Evolutionary conservation across 2,888 invertebrate species (phyloP).

Genomic region (Drosophila merina): DNA sequence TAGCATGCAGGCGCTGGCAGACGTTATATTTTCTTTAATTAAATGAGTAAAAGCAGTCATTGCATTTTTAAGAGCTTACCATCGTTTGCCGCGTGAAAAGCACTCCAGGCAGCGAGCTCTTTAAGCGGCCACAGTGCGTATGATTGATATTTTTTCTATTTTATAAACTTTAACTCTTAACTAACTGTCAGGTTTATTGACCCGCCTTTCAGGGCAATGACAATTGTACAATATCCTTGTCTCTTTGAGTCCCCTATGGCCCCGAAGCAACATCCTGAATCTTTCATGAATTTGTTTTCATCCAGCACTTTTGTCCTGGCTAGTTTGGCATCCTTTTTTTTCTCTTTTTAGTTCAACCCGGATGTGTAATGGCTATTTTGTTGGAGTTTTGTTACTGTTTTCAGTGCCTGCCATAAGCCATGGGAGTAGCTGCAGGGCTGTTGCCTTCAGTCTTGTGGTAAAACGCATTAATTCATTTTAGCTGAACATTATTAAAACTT

Average conservation of each 20-base stretch:
- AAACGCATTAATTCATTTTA: constrained; percentile 73
- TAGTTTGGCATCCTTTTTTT: constrained; percentile 27
- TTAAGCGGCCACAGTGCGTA: constrained; percentile 40
- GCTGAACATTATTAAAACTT: constrained; percentile 75
- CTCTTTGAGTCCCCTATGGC: constrained; percentile 6
- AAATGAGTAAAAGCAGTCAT: constrained; percentile 17
- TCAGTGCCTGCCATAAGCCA: constrained; percentile 28
- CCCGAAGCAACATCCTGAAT: constrained; percentile 64
- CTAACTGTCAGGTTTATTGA: constrained; percentile 62
- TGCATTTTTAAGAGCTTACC: constrained; percentile 7
- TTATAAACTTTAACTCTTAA: neutral
- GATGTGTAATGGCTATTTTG: constrained; percentile 4
- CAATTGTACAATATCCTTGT: constrained; percentile 49
- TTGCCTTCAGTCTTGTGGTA: constrained; percentile 41
- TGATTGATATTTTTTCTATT: constrained; percentile 49
- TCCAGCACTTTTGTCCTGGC: constrained; percentile 51
- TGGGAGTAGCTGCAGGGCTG: constrained; percentile 8
- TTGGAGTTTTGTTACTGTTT: constrained; percentile 27
- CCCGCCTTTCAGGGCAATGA: constrained; percentile 46
- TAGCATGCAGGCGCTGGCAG: constrained; percentile 30
- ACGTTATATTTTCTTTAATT: constrained; percentile 33
- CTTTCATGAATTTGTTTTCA: constrained; percentile 71
- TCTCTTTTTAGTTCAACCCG: constrained; percentile 28
- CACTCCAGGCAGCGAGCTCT: neutral
- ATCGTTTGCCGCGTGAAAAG: neutral